A percentile compares a stretch with the other conserved stretches of the same genome.
phyloP scores from a whole-genome alignment of 2,113 vertebrate genomes.

The Cephalophus harveyi region DNA sequence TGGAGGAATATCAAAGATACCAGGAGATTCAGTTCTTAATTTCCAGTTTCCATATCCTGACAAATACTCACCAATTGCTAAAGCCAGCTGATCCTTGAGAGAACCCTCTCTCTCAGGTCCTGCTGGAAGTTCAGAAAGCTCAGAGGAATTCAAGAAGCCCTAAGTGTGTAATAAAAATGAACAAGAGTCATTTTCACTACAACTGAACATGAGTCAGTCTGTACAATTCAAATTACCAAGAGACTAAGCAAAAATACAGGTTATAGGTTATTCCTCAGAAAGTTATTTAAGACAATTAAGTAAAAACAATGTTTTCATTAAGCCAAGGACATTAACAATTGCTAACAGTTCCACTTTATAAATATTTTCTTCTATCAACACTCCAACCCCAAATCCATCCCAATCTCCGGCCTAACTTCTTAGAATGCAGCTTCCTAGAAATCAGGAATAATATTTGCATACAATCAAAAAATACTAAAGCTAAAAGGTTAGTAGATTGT shows the following conservation, averaged over 20 bases:
- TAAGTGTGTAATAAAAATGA: conserved; percentile 54
- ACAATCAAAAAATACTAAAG: not conserved
- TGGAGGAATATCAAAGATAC: not conserved
- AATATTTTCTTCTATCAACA: not conserved
- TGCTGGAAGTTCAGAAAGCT: conserved; percentile 81
- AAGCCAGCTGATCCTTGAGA: conserved; percentile 86
- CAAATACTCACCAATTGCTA: conserved; percentile 86
- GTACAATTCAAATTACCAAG: not conserved
- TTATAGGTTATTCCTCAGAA: not conserved
- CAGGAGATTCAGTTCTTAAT: not conserved
- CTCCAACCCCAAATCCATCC: not conserved
- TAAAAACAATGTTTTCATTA: not conserved
- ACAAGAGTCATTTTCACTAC: not conserved
- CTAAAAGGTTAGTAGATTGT: not conserved
- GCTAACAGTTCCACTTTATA: not conserved
- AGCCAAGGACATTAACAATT: not conserved
- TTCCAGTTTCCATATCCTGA: not conserved
- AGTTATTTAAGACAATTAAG: not conserved
- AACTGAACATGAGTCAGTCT: not conserved
- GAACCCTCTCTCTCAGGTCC: conserved; percentile 75
- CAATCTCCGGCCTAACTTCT: not conserved
- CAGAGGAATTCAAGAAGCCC: conserved; percentile 82
- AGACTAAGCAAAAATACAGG: not conserved
- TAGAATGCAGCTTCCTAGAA: conserved; percentile 14
- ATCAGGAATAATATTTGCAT: not conserved